Evolutionary conservation across 2,113 vertebrate genomes (phyloP), one percentile per base, ranked within the genome.

Genomic region (Myocastor coypus): DNA sequence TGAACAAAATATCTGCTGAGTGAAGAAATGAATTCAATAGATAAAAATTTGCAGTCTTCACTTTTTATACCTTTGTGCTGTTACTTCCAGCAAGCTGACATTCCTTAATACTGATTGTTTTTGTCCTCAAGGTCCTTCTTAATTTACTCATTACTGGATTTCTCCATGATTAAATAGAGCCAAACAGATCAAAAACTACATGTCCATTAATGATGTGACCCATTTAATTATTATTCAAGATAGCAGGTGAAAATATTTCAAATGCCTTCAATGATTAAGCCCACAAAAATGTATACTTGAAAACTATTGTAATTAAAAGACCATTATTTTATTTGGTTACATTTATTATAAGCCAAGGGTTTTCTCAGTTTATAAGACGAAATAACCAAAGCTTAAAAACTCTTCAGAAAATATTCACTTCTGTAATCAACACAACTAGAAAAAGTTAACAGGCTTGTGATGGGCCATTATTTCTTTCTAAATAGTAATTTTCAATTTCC

Each of bases 161-260:
- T 28, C 55, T 6, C 6, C 52, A 22, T 40, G 24, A 28, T 28
- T 84, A 63, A 89, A 93, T 32, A 52, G 22, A 3, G 73, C 16
- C 55, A 95, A 68, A 75, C 20, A 91, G 37, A 66, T 84, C 24
- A 89, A 92, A 93, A 89, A 52, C 46, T 63, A 88, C 63, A 40
- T 20, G 13, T 19, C 55, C n/a, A 57, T n/a, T 89, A 89, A 92
- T 7, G 16, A 83, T 52, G 52, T 71, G 42, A 68, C 42, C 50
- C 24, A 89, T 66, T 64, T 84, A 84, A 75, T 30, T 77, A 6
- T 40, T 61, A 73, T 68, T 96, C 83, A 89, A 37, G 66, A 87
- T 63, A 94, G n/a, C 40, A 94, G n/a, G n/a, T 81, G 17, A 91
- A 92, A 86, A 37, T 37, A 91, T 75, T 93, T 96, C 59, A 75